Evolutionary conservation across 2,113 vertebrate species (phyloP).

Genomic region (Sebastes fasciatus): DNA sequence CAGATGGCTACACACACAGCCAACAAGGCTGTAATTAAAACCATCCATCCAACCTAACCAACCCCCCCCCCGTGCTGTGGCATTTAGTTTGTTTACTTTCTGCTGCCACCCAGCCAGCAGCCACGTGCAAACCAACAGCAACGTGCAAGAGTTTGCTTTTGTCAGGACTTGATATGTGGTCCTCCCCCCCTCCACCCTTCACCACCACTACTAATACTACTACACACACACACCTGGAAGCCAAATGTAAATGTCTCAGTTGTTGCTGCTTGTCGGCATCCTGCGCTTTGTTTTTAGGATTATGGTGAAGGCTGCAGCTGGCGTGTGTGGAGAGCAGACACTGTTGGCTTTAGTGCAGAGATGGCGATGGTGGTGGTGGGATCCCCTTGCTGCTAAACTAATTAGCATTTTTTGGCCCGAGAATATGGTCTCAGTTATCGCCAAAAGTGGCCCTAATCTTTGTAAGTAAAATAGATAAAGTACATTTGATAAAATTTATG

Average conservation of each 20-base stretch:
- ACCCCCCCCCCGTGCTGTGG: slow-evolving; percentile 20
- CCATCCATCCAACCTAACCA: slow-evolving; percentile 38
- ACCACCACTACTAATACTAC: neutral
- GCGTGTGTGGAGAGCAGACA: neutral
- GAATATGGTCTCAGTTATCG: neutral
- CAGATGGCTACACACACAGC: slow-evolving; percentile 48
- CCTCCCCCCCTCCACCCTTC: neutral
- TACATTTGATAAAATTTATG: too few species aligned
- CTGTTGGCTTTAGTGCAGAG: neutral
- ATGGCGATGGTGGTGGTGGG: neutral
- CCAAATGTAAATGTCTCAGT: slow-evolving; percentile 49
- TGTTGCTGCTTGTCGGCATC: slow-evolving; percentile 26
- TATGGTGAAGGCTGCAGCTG: slow-evolving; percentile 53
- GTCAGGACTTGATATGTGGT: slow-evolving; percentile 40
- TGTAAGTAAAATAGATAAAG: neutral
- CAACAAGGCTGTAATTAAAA: slow-evolving; percentile 56
- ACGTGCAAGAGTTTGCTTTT: slow-evolving; percentile 41
- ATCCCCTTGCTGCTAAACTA: neutral
- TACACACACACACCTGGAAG: slow-evolving; percentile 47
- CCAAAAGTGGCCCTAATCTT: neutral
- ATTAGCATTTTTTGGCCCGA: neutral
- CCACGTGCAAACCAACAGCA: slow-evolving; percentile 47
- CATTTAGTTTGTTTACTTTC: slow-evolving; percentile 60
- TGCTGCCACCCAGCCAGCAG: slow-evolving; percentile 37
- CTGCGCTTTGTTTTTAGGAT: slow-evolving; percentile 40